phyloP scores from a whole-genome alignment of 2,888 invertebrate species.

The Acronicta aceris region DNA sequence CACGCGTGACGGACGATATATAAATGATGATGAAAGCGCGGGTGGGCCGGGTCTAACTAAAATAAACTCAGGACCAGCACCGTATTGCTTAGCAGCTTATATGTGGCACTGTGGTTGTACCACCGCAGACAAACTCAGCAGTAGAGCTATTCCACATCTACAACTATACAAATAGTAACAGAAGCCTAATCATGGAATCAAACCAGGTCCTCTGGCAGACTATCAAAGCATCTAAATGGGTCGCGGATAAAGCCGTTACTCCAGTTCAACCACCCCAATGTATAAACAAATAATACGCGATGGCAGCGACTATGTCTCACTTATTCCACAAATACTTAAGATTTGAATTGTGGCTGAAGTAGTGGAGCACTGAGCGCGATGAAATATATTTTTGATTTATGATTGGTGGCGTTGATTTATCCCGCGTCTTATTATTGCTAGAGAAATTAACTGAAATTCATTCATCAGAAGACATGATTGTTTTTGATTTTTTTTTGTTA shows the following conservation, averaged over 20 bases:
- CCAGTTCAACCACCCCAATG: constrained; percentile 42
- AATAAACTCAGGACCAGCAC: no score
- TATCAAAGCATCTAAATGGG: constrained; percentile 40
- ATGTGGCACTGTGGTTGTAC: no score
- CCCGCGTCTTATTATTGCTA: neutral
- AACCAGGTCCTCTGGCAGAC: constrained; percentile 35
- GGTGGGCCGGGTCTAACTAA: no score
- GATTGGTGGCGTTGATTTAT: constrained; percentile 1
- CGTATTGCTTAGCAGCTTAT: no score
- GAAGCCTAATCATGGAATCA: constrained; percentile 10
- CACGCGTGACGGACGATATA: no score
- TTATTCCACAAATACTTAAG: constrained; percentile 22
- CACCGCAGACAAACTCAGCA: no score
- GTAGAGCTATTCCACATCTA: no score
- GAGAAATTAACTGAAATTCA: neutral
- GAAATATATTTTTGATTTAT: constrained; percentile 2
- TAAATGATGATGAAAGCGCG: no score
- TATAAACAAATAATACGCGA: constrained; percentile 29
- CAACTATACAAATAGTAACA: neutral
- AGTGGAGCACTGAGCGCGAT: constrained; percentile 3
- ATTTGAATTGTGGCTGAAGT: constrained; percentile 25
- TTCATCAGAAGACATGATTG: neutral
- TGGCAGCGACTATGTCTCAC: constrained; percentile 4
- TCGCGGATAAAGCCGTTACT: constrained; percentile 24
- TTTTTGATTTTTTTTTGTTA: neutral